Evolutionary conservation across 64 coral and sea anemone genomes (phyloP).

Genomic region (Anthopleura sola): DNA sequence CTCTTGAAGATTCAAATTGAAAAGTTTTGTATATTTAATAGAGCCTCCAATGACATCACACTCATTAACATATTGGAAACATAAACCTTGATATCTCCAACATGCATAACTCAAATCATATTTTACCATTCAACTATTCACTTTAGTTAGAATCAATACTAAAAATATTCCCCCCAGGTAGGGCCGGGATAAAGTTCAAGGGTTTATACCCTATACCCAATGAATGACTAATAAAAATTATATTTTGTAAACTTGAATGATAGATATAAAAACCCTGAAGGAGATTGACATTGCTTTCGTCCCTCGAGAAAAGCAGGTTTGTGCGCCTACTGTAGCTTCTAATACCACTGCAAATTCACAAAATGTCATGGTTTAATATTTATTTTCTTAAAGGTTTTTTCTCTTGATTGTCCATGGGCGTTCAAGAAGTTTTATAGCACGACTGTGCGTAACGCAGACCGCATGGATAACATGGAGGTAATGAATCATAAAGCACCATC

Average conservation of each 20-base stretch:
- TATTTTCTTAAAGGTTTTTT: conserved; percentile 74
- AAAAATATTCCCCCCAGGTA: no score
- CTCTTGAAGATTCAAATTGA: no score
- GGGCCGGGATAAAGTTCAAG: no score
- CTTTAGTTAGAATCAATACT: no score
- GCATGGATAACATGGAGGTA: conserved; percentile 54
- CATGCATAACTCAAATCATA: no score
- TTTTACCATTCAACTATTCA: no score
- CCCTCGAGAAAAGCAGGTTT: conserved; percentile 87
- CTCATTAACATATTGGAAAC: no score
- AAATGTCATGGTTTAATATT: not conserved
- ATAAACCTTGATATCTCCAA: no score
- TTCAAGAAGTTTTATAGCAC: conserved; percentile 66
- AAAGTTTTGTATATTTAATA: no score
- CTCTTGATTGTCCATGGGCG: conserved; percentile 66
- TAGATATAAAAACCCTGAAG: conserved; percentile 93
- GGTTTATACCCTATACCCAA: not conserved
- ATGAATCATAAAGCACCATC: not conserved
- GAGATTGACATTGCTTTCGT: conserved; percentile 99
- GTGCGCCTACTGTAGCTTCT: not conserved
- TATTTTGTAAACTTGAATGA: not conserved
- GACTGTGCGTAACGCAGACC: conserved; percentile 6
- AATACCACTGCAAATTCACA: not conserved
- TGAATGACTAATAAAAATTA: not conserved
- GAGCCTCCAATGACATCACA: no score